A percentile compares a stretch with the other conserved stretches of the same genome.
These are phyloP conservation scores for Scopus umbretta DNA, from an alignment of 2,113 vertebrate species.

Conservation along the genomic window DNA sequence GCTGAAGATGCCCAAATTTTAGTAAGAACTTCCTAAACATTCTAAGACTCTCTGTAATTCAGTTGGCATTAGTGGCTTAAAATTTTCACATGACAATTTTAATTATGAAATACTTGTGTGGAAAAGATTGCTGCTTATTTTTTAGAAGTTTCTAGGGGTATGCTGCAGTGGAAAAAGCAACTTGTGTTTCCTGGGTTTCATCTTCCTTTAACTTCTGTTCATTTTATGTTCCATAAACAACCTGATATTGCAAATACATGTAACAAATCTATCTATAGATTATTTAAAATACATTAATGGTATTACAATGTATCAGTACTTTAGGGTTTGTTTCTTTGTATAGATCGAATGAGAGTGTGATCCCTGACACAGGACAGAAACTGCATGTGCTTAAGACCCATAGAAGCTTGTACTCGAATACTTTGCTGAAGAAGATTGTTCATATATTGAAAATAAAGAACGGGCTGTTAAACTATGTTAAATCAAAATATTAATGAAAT, in stretches of 20 bases:
- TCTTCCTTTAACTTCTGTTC: background rate
- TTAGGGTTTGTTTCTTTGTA: background rate
- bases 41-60: background rate
- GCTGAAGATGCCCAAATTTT: conserved; percentile 42
- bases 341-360: background rate
- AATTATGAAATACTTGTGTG: background rate
- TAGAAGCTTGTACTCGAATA: background rate
- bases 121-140: background rate
- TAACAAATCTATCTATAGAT: background rate
- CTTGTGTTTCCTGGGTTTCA: background rate
- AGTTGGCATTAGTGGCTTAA: background rate
- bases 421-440: background rate
- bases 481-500: background rate
- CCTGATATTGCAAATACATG: background rate
- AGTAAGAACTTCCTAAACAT: conserved; percentile 43
- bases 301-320: background rate
- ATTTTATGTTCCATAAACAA: background rate
- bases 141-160: background rate
- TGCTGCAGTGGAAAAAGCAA: background rate
- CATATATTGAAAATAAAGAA: background rate
- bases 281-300: background rate
- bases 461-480: background rate
- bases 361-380: background rate
- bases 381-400: background rate
- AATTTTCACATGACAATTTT: background rate